A percentile compares a stretch with the other conserved stretches of the same genome.
Conservation (phyloP, 37 sponge, comb jelly and placozoan species). For the Aplysina aerophoba region DNA sequence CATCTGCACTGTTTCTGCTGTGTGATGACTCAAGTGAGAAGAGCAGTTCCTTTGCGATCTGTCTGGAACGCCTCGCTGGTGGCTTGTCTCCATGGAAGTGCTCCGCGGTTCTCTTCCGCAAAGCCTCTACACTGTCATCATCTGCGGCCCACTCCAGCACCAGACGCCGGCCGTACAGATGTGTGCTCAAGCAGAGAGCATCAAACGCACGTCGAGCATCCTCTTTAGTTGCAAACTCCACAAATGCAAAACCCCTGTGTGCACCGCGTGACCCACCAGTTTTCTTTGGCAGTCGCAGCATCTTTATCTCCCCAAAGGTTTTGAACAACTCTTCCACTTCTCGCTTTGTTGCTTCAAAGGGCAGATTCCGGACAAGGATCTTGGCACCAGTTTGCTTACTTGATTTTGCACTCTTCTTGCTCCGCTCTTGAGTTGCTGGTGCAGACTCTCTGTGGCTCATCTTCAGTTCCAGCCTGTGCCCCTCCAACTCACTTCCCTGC, state of each 20-base stretch:
- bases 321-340: slow-evolving; percentile 85
- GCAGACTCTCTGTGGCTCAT: slow-evolving; percentile 50
- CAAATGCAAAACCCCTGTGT: slow-evolving; percentile 96
- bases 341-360: slow-evolving; percentile 90
- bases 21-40: slow-evolving; percentile 8
- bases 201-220: slow-evolving; percentile 90
- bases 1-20: not conserved
- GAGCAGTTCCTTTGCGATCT: slow-evolving; percentile 18
- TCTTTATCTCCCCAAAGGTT: slow-evolving; percentile 89
- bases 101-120: slow-evolving; percentile 84
- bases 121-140: slow-evolving; percentile 83
- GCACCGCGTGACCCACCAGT: slow-evolving; percentile 34
- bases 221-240: slow-evolving; percentile 87
- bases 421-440: not conserved
- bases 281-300: slow-evolving; percentile 91
- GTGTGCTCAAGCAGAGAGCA: slow-evolving; percentile 83
- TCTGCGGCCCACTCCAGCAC: slow-evolving; percentile 96
- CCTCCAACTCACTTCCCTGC: slow-evolving; percentile 77
- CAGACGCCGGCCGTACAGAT: slow-evolving; percentile 93
- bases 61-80: slow-evolving; percentile 11
- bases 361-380: slow-evolving; percentile 90
- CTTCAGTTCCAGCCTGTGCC: slow-evolving; percentile 88
- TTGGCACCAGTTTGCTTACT: slow-evolving; percentile 59
- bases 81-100: slow-evolving; percentile 60
- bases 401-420: slow-evolving; percentile 22